Evolutionary conservation across 2,113 vertebrate genomes (phyloP), one percentile per base, ranked within the genome.

Genomic region (Barbus barbus): DNA sequence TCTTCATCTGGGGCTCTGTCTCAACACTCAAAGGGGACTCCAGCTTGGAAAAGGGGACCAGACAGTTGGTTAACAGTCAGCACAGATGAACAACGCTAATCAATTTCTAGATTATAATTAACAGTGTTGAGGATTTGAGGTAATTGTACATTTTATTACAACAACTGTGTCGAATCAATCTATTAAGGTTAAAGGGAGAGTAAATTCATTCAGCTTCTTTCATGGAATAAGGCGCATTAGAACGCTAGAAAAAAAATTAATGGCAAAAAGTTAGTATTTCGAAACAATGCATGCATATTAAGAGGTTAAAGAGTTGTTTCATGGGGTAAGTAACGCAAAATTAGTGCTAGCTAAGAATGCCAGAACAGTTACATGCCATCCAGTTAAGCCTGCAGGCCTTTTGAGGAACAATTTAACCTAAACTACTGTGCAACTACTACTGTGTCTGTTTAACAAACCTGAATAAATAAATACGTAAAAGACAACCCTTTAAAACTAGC

Each of bases 31-130:
- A 92, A 92, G 93, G 93, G 90, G 90, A 91, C 90, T 95, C 94
- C 94, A 95, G 95, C 95, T 95, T 95, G 91, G 94, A 92, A 95
- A 95, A 95, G 94, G 95, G 95, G 95, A 95, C 94, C 95, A 95
- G 91, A 95, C 90, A 95, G 91, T 95, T 93, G 93, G 93, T 95
- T 95, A 95, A 95, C 93, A 95, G 91, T 94, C 90, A 94, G 93
- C 92, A 95, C 92, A 92, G 91, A 93, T 91, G 85, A 94, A 89
- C 92, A 82, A 90, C 89, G 90, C 87, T 92, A 87, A 90, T 89
- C 65, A 87, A 89, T 91, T 81, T 92, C 85, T 91, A 90, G 65
- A 77, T 90, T 80, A 90, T 77, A 84, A 90, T 84, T 56, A 86
- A 86, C 46, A 85, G 51, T 74, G 13, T 51, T 86, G 78, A 84